Conservation (phyloP, 2,797 vertebrate genomes). For the Cheirogaleus major region DNA sequence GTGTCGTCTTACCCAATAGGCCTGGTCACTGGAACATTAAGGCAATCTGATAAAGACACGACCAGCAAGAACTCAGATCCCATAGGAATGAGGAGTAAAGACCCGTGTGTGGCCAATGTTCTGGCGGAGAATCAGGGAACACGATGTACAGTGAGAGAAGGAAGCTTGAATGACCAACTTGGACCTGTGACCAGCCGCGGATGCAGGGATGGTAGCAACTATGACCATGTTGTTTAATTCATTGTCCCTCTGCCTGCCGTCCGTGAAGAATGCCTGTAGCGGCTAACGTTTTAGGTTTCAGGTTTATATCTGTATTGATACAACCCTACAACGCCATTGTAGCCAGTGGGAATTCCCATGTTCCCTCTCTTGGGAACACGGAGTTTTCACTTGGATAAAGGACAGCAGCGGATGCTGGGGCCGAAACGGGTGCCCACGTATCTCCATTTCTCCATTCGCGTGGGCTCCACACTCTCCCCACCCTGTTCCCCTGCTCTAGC, state of each 20-base stretch:
- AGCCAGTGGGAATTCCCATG: not conserved
- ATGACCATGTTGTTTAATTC: not conserved
- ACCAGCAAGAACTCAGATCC: not conserved
- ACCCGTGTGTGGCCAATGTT: not conserved
- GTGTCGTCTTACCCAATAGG: not conserved
- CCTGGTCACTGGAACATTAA: not conserved
- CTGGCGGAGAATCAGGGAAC: not conserved
- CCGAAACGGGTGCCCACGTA: no score
- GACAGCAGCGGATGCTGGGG: not conserved
- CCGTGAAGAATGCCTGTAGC: not conserved
- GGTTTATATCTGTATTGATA: not conserved
- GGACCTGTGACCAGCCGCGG: not conserved
- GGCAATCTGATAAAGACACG: not conserved
- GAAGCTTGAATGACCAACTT: no score
- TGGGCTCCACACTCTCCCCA: not conserved
- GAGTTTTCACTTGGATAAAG: not conserved
- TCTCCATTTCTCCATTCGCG: no score
- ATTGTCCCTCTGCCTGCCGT: not conserved
- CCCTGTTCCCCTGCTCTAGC: not conserved
- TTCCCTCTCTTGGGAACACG: no score
- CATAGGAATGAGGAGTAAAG: not conserved
- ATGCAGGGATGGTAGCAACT: no score
- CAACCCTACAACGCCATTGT: fast-evolving
- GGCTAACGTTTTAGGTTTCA: not conserved
- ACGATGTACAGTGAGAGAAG: not conserved